A percentile compares a stretch with the other conserved stretches of the same genome.
phyloP scores from a whole-genome alignment of 2,797 vertebrate species.

The Champsocephalus esox region DNA sequence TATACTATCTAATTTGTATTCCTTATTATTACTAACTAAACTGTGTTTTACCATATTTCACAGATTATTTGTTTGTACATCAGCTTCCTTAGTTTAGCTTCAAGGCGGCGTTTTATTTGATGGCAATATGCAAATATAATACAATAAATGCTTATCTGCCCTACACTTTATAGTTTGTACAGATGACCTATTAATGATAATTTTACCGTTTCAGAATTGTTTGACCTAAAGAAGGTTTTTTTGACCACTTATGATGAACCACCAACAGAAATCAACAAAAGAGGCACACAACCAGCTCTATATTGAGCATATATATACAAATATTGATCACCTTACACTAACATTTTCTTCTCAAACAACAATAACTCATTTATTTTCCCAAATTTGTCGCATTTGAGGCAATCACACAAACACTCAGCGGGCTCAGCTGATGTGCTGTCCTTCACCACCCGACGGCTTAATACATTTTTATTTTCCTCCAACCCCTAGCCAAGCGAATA shows the following conservation, averaged over 20 bases:
- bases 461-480: constrained; percentile 77
- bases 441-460: constrained; percentile 66
- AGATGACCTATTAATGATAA: not conserved
- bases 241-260: not conserved
- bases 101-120: not conserved
- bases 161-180: not conserved
- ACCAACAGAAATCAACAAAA: not conserved
- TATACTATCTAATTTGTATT: not conserved
- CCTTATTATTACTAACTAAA: not conserved
- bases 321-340: not conserved
- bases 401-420: constrained; percentile 57
- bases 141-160: not conserved
- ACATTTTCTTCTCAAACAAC: constrained; percentile 6
- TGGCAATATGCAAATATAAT: not conserved
- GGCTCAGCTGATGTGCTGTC: constrained; percentile 74
- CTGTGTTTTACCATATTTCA: constrained; percentile 1
- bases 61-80: not conserved
- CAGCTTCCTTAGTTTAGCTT: not conserved
- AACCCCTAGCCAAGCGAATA: constrained; percentile 80
- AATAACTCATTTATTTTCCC: constrained; percentile 35
- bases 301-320: constrained; percentile 11
- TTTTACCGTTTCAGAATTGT: not conserved
- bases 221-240: not conserved
- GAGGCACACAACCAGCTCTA: not conserved
- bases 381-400: constrained; percentile 45